phyloP scores from a whole-genome alignment of 2,113 vertebrate genomes.

The Saimiri boliviensis region DNA sequence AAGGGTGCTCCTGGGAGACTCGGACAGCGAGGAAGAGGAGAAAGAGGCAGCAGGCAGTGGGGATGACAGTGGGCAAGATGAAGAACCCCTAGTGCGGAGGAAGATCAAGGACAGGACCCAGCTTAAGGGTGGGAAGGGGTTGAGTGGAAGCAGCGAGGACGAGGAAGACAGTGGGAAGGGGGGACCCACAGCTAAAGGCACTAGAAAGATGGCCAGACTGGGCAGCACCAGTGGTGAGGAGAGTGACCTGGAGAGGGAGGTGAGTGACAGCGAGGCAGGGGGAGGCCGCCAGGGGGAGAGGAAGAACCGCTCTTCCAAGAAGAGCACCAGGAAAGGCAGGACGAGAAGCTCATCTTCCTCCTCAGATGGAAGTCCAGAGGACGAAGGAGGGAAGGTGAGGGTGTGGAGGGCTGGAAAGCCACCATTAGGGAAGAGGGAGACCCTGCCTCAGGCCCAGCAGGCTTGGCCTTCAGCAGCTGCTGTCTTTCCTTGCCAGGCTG shows the following conservation, averaged over 20 bases:
- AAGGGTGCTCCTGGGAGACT: neutral
- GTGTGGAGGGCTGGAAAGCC: neutral
- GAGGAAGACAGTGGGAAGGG: neutral
- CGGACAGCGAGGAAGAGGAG: neutral
- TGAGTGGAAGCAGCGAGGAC: constrained; percentile 2
- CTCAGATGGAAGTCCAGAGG: constrained; percentile 62
- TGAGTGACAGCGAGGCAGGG: constrained; percentile 1
- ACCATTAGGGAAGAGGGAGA: neutral
- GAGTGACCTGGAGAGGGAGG: constrained; percentile 49
- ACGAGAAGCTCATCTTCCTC: constrained; percentile 55
- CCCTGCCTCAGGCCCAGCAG: neutral
- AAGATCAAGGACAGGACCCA: neutral
- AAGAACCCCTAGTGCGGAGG: neutral
- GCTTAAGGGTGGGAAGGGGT: neutral
- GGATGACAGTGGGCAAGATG: neutral
- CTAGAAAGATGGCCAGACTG: neutral
- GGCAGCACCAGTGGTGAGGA: neutral
- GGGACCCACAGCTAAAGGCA: neutral
- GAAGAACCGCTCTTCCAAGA: constrained; percentile 46
- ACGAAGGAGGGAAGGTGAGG: constrained; percentile 68
- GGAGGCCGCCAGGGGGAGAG: neutral
- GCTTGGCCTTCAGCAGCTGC: neutral
- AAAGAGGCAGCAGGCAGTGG: neutral
- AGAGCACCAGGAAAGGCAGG: constrained; percentile 58
- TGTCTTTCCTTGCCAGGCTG: constrained; percentile 32